A percentile compares a stretch with the other conserved stretches of the same genome.
Conservation (phyloP, 2,888 invertebrate species). For the Lithophane ornitopus region DNA sequence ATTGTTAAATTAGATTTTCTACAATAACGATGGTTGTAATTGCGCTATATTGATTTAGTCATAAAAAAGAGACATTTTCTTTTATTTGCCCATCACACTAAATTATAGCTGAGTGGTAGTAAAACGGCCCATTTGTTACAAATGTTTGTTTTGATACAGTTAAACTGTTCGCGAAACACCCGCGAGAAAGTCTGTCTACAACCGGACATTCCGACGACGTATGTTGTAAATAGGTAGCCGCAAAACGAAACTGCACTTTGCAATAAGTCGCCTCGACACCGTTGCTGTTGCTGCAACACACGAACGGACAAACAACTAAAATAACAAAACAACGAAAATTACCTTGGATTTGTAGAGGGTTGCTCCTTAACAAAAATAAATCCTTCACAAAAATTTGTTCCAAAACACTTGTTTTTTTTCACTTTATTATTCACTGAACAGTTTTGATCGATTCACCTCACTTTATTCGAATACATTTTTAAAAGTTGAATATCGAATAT, state of each 20-base stretch:
- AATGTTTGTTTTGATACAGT: conserved; percentile 66
- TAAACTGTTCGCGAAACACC: conserved; percentile 71
- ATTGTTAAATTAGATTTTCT: conserved; percentile 38
- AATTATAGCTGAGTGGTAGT: conserved; percentile 8
- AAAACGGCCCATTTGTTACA: conserved; percentile 4
- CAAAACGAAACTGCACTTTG: conserved; percentile 82
- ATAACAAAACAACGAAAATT: conserved; percentile 71
- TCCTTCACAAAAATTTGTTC: conserved; percentile 78
- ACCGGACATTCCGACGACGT: conserved; percentile 76
- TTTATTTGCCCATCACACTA: conserved; percentile 23
- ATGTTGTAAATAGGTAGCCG: conserved; percentile 85
- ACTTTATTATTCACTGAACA: conserved; percentile 72
- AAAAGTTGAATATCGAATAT: conserved; percentile 73
- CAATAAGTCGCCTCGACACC: conserved; percentile 77
- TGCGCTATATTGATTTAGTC: neutral
- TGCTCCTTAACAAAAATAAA: conserved; percentile 75
- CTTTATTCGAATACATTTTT: conserved; percentile 85
- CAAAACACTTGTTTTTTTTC: conserved; percentile 72
- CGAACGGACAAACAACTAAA: conserved; percentile 63
- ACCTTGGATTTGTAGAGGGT: conserved; percentile 82
- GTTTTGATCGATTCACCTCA: conserved; percentile 81
- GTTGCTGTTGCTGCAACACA: conserved; percentile 75
- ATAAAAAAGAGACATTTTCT: conserved; percentile 31
- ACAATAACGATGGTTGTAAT: conserved; percentile 9
- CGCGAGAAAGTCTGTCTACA: conserved; percentile 78